A percentile compares a stretch with the other conserved stretches of the same genome.
phyloP scores from a whole-genome alignment of 92 coral and sea anemone genomes.

The Metridium senile region DNA sequence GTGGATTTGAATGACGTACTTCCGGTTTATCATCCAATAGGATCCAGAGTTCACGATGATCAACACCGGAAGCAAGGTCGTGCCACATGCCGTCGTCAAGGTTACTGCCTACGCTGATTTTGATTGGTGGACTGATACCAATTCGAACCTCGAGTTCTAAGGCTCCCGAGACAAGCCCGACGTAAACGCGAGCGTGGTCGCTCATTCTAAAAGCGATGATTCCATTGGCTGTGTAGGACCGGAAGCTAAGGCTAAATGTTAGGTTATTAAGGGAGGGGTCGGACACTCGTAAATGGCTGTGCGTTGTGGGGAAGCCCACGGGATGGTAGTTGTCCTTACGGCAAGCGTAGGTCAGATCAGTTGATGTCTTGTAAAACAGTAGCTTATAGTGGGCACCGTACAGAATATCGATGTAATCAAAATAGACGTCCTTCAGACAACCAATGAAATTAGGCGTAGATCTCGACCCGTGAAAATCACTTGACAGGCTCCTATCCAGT shows the following conservation, averaged over 20 bases:
- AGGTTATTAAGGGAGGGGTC: slow-evolving; percentile 57
- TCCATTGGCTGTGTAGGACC: slow-evolving; percentile 76
- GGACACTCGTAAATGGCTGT: slow-evolving; percentile 55
- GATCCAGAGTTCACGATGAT: slow-evolving; percentile 59
- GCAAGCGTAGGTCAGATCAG: slow-evolving; percentile 54
- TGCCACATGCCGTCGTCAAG: slow-evolving; percentile 95
- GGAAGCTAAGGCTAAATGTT: slow-evolving; percentile 71
- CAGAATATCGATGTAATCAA: slow-evolving; percentile 66
- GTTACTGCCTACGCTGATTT: slow-evolving; percentile 66
- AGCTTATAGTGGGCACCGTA: slow-evolving; percentile 49
- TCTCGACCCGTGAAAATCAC: slow-evolving; percentile 55
- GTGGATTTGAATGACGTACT: slow-evolving; percentile 79
- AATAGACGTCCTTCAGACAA: slow-evolving; percentile 71
- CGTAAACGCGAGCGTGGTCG: slow-evolving; percentile 55
- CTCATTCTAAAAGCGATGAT: slow-evolving; percentile 69
- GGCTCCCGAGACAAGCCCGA: slow-evolving; percentile 60
- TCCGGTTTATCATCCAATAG: slow-evolving; percentile 67
- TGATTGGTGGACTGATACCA: slow-evolving; percentile 64
- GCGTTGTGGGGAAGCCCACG: slow-evolving; percentile 64
- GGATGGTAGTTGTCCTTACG: slow-evolving; percentile 56
- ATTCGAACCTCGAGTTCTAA: slow-evolving; percentile 70
- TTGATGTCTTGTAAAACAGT: slow-evolving; percentile 35
- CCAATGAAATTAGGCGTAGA: slow-evolving; percentile 71
- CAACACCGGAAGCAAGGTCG: slow-evolving; percentile 80
- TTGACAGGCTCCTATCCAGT: slow-evolving; percentile 59